Base-by-base conservation (phyloP, 2,113 vertebrate genomes). In the Myiagra hebetior region DNA sequence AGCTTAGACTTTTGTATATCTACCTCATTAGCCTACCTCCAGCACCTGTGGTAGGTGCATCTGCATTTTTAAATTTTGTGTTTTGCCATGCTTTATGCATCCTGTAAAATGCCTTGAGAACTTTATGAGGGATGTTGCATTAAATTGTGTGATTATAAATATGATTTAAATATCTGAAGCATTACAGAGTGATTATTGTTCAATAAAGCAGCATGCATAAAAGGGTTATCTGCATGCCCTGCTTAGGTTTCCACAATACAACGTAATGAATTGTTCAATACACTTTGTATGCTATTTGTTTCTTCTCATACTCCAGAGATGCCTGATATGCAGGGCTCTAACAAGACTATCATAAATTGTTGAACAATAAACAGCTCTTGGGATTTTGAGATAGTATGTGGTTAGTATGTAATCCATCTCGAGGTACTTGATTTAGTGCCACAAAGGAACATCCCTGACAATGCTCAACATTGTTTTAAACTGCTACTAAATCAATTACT, bases 91-190 rank as follows among this genome's bases (percentile, higher is more conserved):
- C 90, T 98, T 98, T 98, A 98, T 98, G 97, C 91, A 17, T 82
- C 96, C 92, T 96, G 97, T 98, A 98, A 98, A 98, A 98, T 22
- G 97, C 97, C 90, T 94, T 95, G 96, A 98, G 97, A 98, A 98
- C 95, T 98, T 98, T 98, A 98, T 93, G 98, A 95, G 96, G 94
- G 97, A 98, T 97, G 97, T 91, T 97, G 96, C 93, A 92, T 98
- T 98, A 98, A 98, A 98, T 97, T 98, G 98, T 98, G 97, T 97
- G 98, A 98, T 98, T 98, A 98, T 98, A 98, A 98, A 98, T 97
- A 98, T 98, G 98, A 98, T 98, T 98, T 98, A 98, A 98, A 98
- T 98, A 98, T 98, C 96, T 80, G 96, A 97, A 96, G 93, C 97
- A 98, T 98, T 98, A 97, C 97, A 95, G 97, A 97, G 97, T 98